These are phyloP conservation scores for Euleptes europaea DNA, from an alignment of 2,113 vertebrate genomes.

Conservation along the genomic window DNA sequence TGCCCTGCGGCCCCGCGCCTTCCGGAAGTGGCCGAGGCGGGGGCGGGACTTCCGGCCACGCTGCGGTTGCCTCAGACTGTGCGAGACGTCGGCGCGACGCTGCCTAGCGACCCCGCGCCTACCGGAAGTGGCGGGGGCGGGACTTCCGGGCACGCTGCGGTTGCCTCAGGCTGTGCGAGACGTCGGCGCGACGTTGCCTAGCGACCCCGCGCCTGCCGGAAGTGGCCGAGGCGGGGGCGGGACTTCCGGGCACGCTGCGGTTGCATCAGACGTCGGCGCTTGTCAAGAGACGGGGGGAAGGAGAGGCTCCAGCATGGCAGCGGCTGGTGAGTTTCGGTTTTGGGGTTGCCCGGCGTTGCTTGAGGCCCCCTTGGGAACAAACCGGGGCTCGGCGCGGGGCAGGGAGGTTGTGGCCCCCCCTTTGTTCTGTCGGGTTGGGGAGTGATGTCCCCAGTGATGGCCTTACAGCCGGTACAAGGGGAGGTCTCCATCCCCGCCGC, in stretches of 20 bases:
- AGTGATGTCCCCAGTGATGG: background rate
- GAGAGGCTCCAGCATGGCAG: conserved; percentile 20
- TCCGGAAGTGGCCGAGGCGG: too few species aligned
- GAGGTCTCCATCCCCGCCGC: background rate
- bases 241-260: conserved; percentile 42
- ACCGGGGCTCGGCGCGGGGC: background rate
- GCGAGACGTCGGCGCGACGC: too few species aligned
- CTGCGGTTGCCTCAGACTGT: too few species aligned
- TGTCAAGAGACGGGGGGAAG: background rate
- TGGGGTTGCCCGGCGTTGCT: background rate
- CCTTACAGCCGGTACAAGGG: background rate
- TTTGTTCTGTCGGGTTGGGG: too few species aligned
- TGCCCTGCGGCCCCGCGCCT: too few species aligned
- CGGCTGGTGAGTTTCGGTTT: conserved; percentile 18
- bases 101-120: too few species aligned
- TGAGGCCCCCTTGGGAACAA: background rate
- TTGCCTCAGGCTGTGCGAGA: too few species aligned
- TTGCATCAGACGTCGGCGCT: conserved; percentile 38
- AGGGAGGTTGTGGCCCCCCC: background rate
- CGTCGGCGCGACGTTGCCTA: conserved; percentile 8
- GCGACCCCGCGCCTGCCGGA: conserved; percentile 14
- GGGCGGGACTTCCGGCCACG: too few species aligned
- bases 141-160: too few species aligned
- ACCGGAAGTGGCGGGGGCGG: too few species aligned
- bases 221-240: conserved; percentile 22